Evolutionary conservation across 2,888 invertebrate genomes (phyloP), one percentile per base, ranked within the genome.

Genomic region (Hybos culiciformis): DNA sequence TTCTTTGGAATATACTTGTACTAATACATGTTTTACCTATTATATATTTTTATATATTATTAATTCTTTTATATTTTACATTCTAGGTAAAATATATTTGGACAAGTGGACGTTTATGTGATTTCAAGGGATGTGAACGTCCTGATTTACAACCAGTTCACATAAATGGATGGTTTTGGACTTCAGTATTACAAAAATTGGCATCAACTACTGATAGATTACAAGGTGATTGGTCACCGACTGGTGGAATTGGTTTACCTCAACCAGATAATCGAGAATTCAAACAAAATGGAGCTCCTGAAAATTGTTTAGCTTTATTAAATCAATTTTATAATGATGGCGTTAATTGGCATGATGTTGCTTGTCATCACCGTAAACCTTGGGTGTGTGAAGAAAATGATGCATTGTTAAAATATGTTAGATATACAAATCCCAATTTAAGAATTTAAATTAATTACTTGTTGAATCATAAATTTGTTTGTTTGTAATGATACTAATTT

Each of bases 111-210:
- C 81, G 90, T 50, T 70, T 86, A 39, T 90, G 90, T 59, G 88
- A 90, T 67, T 90, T 90, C 72, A 83, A 84, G 63, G 88, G 88
- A 47, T 90, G 90, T 61, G 84, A 86, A 57, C 77, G 90, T 43
- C 75, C 83, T 23, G 90, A 90, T 62, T 70, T 90, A 52, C 80
- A 85, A 53, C 90, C 90, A 26, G 72, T 80, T 49, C 74, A 76
- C 43, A 66, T 87, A 50, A 86, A 88, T 59, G 90, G 90, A 31
- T 90, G 90, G 90, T 90, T 90, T 74, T 90, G 88, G 88, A 87
- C 88, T 18, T 86, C 83, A 29, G 85, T 80, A 55, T 75, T 84
- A 42, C 85, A 83, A 67, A 88, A 88, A 64, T 67, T 90, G 54
- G 83, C 88, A 2, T 83, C 88, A 38, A 81, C 85, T 43, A 83